Evolutionary conservation across 1,140 invertebrate genomes (phyloP).

Genomic region (Dufourea novaeangliae): DNA sequence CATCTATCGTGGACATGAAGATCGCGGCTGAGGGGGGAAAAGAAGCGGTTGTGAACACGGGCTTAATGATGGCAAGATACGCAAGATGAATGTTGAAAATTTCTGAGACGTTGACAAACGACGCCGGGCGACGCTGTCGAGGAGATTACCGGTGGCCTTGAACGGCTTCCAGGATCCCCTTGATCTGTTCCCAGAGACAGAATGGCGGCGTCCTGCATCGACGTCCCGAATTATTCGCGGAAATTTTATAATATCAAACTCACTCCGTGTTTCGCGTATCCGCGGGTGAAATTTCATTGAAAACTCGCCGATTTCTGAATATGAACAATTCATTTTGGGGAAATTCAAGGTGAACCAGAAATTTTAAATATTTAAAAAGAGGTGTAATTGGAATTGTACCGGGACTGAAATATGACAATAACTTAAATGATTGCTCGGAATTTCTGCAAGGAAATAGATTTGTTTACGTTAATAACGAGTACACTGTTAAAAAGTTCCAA

Average conservation of each 20-base stretch:
- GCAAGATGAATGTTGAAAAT: background rate
- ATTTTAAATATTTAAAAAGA: too few relatives aligned
- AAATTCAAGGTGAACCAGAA: too few relatives aligned
- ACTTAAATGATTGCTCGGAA: too few relatives aligned
- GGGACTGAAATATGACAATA: too few relatives aligned
- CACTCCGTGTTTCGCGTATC: background rate
- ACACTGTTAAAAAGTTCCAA: too few relatives aligned
- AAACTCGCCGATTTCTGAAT: too few relatives aligned
- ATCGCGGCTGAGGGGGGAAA: background rate
- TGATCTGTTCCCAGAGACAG: background rate
- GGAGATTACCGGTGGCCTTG: constrained; percentile 19
- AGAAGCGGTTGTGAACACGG: background rate
- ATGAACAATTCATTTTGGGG: too few relatives aligned
- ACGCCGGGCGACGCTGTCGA: background rate
- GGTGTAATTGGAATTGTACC: too few relatives aligned
- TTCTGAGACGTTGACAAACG: constrained; percentile 15
- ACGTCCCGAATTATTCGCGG: background rate
- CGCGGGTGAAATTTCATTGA: background rate
- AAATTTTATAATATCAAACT: background rate
- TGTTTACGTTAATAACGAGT: too few relatives aligned
- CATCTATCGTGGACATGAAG: background rate
- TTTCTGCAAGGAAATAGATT: too few relatives aligned
- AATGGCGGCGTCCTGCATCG: constrained; percentile 6
- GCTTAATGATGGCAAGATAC: background rate
- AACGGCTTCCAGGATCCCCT: constrained; percentile 24